These are phyloP conservation scores for Acropora yongei DNA, from an alignment of 64 coral and sea anemone species.

Conservation along the genomic window DNA sequence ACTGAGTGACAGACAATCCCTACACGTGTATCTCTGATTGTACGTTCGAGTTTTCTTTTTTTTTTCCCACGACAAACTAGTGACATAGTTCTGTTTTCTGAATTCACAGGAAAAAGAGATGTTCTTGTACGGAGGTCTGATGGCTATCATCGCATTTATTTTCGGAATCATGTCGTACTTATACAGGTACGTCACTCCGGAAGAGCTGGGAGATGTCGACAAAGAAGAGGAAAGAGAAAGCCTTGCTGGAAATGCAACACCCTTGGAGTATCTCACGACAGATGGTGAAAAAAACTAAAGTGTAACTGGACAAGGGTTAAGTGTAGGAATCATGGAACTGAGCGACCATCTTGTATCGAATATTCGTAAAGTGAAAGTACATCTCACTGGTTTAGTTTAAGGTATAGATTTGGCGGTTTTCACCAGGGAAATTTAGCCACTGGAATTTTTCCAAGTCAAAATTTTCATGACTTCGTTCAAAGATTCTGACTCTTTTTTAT, in stretches of 20 bases:
- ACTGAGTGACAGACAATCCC: too few relatives aligned
- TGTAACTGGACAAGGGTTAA: background rate
- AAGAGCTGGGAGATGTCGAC: conserved; percentile 11
- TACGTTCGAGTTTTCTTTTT: background rate
- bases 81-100: background rate
- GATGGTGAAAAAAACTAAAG: background rate
- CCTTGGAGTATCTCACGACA: background rate
- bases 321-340: too few relatives aligned
- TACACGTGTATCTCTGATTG: too few relatives aligned
- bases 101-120: conserved; percentile 82
- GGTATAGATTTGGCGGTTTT: too few relatives aligned
- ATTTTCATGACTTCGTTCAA: too few relatives aligned
- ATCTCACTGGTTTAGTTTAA: too few relatives aligned
- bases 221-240: conserved; percentile 10
- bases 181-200: conserved; percentile 76
- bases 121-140: conserved; percentile 92
- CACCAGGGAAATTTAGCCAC: too few relatives aligned
- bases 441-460: too few relatives aligned
- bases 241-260: background rate
- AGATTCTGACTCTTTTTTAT: too few relatives aligned
- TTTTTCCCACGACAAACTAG: background rate
- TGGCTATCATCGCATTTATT: conserved; percentile 82
- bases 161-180: conserved; percentile 95
- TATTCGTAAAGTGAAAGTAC: background rate
- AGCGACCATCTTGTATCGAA: background rate